Evolutionary conservation across 2,113 vertebrate genomes (phyloP).

Genomic region (Callorhinus ursinus): DNA sequence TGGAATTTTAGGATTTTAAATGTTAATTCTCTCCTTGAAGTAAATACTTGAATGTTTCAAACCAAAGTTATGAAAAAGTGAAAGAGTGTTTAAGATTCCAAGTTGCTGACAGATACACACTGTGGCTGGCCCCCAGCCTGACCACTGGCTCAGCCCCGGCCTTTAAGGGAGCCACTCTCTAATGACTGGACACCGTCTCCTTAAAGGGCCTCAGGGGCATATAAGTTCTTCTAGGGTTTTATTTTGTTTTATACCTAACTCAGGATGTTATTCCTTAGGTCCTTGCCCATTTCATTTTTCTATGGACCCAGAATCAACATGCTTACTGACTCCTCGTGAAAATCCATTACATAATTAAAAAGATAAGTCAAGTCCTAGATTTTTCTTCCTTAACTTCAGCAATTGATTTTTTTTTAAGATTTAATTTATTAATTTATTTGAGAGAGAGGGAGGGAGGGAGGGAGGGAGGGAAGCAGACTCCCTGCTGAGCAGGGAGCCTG

Average conservation of each 20-base stretch:
- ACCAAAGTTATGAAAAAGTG: not conserved
- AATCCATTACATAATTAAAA: slow-evolving; percentile 13
- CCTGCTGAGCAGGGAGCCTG: not conserved
- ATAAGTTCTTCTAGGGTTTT: not conserved
- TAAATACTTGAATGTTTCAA: slow-evolving; percentile 18
- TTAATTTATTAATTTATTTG: not conserved
- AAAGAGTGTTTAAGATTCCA: not conserved
- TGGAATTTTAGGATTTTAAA: slow-evolving; percentile 39
- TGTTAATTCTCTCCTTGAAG: not conserved
- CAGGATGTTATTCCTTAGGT: not conserved
- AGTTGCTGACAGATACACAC: not conserved
- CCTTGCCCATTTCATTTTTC: not conserved
- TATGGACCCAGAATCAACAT: not conserved
- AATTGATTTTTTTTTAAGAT: not conserved
- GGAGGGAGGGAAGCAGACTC: too few species aligned
- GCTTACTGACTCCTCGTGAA: not conserved
- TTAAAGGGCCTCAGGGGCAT: not conserved
- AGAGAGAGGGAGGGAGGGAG: too few species aligned
- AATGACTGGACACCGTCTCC: not conserved
- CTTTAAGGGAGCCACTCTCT: not conserved
- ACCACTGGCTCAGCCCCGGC: not conserved
- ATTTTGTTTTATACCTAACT: not conserved
- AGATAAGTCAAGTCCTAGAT: not conserved
- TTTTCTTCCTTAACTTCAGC: slow-evolving; percentile 10
- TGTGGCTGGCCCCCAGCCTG: not conserved